These are phyloP conservation scores for Bothrops alternatus DNA, from an alignment of 2,797 vertebrate species.

Conservation along the genomic window DNA sequence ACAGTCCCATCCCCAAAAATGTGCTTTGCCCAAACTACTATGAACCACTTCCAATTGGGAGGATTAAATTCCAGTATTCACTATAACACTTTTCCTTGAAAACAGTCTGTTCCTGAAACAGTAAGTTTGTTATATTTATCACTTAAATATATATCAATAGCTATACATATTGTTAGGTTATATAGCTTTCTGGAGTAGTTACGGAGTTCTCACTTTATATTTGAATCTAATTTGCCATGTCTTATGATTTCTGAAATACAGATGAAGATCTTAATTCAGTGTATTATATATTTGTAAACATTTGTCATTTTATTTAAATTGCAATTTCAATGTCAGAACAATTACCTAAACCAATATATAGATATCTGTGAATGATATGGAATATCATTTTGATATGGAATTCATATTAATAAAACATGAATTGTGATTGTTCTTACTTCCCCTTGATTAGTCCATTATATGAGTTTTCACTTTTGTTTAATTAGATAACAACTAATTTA, in stretches of 20 bases:
- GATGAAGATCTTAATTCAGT: not conserved
- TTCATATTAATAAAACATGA: constrained; percentile 47
- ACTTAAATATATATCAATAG: not conserved
- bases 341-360: not conserved
- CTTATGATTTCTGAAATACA: not conserved
- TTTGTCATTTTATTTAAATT: not conserved
- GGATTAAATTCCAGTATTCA: not conserved
- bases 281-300: not conserved
- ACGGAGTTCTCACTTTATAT: not conserved
- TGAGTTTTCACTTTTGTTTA: constrained; percentile 36
- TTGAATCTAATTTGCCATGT: not conserved
- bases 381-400: constrained; percentile 9
- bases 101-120: not conserved
- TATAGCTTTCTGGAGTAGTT: not conserved
- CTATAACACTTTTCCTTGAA: not conserved
- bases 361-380: not conserved
- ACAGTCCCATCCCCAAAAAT: not conserved
- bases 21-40: not conserved
- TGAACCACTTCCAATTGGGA: not conserved
- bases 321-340: not conserved
- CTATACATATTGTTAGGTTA: not conserved
- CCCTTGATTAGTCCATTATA: constrained; percentile 31
- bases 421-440: constrained; percentile 40
- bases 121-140: not conserved
- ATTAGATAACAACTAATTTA: constrained; percentile 17